Conservation (phyloP, 1,140 invertebrate genomes). For the Acromyrmex heyeri region DNA sequence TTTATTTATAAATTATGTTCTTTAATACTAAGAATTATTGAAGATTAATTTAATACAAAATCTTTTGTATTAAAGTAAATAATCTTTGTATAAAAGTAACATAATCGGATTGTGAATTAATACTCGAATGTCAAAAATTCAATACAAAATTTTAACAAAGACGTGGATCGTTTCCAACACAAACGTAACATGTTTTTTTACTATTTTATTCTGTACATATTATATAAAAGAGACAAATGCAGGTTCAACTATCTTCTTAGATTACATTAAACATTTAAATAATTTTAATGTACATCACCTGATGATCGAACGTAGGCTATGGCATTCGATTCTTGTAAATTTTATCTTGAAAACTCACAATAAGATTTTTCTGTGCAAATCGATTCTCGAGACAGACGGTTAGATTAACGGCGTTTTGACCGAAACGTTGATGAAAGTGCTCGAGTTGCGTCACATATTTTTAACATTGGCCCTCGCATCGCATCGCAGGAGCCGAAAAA, state of each 20-base stretch:
- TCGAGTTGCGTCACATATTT: slow-evolving; percentile 25
- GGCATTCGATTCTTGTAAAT: slow-evolving; percentile 22
- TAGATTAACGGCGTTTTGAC: not conserved
- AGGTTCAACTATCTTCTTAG: not conserved
- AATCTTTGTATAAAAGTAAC: too few relatives aligned
- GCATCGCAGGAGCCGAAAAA: slow-evolving; percentile 68
- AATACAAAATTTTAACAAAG: too few relatives aligned
- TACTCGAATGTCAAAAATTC: too few relatives aligned
- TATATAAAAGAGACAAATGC: not conserved
- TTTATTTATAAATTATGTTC: too few relatives aligned
- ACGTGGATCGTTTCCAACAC: too few relatives aligned
- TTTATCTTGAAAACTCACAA: not conserved
- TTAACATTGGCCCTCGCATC: slow-evolving; percentile 31
- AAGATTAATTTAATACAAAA: too few relatives aligned
- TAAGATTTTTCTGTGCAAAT: slow-evolving; percentile 1
- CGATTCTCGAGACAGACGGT: slow-evolving; percentile 28
- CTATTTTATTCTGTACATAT: not conserved
- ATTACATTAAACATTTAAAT: not conserved
- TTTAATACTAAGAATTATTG: too few relatives aligned
- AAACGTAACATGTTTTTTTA: too few relatives aligned
- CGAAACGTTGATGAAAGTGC: not conserved
- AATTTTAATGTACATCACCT: not conserved
- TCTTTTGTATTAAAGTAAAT: too few relatives aligned
- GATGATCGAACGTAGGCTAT: not conserved
- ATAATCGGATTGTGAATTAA: too few relatives aligned